A percentile compares a stretch with the other conserved stretches of the same genome.
Conservation (phyloP, 2,888 invertebrate species). For the Coleophora deauratella region DNA sequence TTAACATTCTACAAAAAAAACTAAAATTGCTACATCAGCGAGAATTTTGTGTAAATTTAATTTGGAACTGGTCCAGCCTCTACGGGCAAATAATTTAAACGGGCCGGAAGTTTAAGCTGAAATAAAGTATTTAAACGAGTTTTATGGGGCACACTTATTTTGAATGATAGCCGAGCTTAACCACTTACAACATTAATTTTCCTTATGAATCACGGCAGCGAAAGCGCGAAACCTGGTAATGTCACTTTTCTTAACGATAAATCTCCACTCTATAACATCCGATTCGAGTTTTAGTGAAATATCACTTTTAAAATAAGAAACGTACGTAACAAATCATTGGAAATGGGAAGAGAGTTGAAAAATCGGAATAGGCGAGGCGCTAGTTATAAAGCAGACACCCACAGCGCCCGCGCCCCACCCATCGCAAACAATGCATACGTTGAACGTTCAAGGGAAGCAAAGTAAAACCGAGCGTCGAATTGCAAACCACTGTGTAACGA, state of each 20-base stretch:
- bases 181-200: constrained; percentile 51
- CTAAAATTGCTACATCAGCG: constrained; percentile 52
- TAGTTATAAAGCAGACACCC: constrained; percentile 31
- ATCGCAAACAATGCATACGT: constrained; percentile 46
- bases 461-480: constrained; percentile 48
- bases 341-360: too few relatives aligned
- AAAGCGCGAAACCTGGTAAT: constrained; percentile 17
- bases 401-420: constrained; percentile 22
- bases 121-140: constrained; percentile 67
- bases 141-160: constrained; percentile 58
- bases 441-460: constrained; percentile 43
- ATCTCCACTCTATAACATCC: background rate
- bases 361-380: constrained; percentile 23
- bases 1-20: constrained; percentile 8
- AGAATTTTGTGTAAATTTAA: constrained; percentile 64
- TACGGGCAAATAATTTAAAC: constrained; percentile 65
- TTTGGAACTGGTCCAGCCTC: constrained; percentile 66
- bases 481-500: constrained; percentile 37
- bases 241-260: constrained; percentile 6
- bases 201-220: constrained; percentile 43
- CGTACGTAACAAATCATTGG: constrained; percentile 32
- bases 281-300: background rate
- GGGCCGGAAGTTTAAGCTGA: constrained; percentile 63
- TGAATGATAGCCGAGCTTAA: constrained; percentile 57
- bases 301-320: constrained; percentile 15